These are phyloP conservation scores for Trichomalopsis sarcophagae DNA, from an alignment of 1,140 invertebrate genomes.

Conservation along the genomic window DNA sequence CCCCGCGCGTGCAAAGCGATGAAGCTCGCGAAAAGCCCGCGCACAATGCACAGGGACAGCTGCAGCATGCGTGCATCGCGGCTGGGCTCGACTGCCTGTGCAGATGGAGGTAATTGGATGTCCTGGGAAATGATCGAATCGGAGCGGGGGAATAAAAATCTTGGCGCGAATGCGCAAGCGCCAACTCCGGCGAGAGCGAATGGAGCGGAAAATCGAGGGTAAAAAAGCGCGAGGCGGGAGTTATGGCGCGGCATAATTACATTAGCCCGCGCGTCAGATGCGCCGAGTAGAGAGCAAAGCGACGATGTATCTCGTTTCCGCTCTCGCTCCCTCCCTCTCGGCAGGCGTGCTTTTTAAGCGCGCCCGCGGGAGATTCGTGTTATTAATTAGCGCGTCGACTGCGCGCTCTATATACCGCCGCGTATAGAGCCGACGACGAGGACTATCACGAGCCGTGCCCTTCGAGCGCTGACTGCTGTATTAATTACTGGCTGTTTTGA, in stretches of 20 bases:
- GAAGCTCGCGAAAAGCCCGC: neutral
- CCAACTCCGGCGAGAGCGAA: neutral
- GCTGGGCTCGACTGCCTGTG: neutral
- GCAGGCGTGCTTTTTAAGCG: neutral
- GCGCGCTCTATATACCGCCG: neutral
- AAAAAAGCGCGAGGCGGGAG: neutral
- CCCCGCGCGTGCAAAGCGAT: neutral
- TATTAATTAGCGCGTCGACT: neutral
- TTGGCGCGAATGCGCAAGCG: neutral
- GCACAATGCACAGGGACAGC: neutral
- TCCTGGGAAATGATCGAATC: neutral
- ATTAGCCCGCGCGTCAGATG: neutral
- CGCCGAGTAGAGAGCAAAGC: neutral
- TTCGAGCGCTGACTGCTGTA: neutral
- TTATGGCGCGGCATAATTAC: neutral
- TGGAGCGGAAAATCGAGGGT: neutral
- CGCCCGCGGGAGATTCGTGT: neutral
- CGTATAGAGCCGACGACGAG: neutral
- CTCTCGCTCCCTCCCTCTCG: neutral
- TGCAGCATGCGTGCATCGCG: neutral
- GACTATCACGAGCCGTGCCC: too few species aligned
- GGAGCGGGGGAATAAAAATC: neutral
- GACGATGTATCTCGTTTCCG: neutral
- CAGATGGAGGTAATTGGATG: neutral
- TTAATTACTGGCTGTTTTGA: constrained; percentile 14